These are phyloP conservation scores for Tragelaphus oryx DNA, from an alignment of 2,797 vertebrate genomes.

Conservation along the genomic window DNA sequence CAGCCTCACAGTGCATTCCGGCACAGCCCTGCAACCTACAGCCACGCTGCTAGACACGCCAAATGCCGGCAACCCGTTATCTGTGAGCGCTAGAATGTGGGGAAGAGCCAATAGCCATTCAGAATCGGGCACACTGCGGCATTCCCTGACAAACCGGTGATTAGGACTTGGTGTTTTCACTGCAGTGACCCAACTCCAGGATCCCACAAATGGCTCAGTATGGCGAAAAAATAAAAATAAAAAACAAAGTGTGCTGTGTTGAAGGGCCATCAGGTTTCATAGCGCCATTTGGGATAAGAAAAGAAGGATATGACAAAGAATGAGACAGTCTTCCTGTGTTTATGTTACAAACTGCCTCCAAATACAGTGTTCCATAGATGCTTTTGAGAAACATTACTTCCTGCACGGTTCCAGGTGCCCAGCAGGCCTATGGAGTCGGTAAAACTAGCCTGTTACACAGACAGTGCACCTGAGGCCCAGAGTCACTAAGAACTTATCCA, in stretches of 20 bases:
- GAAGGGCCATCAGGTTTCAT: background rate
- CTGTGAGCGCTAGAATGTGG: background rate
- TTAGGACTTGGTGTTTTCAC: background rate
- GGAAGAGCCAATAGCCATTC: background rate
- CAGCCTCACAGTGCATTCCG: background rate
- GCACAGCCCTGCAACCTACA: background rate
- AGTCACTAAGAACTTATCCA: background rate
- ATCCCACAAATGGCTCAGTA: background rate
- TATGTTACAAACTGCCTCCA: background rate
- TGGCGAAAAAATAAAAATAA: background rate
- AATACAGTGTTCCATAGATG: background rate
- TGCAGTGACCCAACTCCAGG: background rate
- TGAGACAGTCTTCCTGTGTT: background rate
- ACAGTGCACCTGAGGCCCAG: background rate
- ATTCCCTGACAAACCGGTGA: background rate
- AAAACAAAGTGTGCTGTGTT: background rate
- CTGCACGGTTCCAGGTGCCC: background rate
- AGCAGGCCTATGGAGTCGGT: background rate
- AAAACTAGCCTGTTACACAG: background rate
- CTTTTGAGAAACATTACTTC: background rate
- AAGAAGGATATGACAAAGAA: background rate
- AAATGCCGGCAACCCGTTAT: too few species aligned
- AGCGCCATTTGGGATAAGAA: background rate
- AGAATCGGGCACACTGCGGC: background rate
- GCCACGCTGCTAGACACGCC: background rate